Conservation (phyloP, 2,888 invertebrate genomes). For the Hirtodrosophila alboralis region DNA sequence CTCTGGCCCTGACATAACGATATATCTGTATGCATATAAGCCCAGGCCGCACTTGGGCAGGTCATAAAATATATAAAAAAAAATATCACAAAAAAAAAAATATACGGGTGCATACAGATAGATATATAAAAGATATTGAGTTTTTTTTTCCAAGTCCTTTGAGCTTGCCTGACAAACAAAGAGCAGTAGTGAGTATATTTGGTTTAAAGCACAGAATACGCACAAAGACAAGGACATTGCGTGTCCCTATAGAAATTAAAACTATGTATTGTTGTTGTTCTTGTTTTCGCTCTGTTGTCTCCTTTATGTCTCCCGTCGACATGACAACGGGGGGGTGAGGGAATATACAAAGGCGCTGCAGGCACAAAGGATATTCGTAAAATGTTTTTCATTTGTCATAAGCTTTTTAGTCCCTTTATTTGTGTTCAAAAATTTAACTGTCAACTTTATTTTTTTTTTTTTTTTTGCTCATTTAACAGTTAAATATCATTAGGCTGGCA, state of each 20-base stretch:
- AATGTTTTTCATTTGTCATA: constrained; percentile 37
- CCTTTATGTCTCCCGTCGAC: constrained; percentile 8
- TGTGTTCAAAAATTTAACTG: constrained; percentile 24
- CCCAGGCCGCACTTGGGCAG: constrained; percentile 25
- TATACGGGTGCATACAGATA: constrained; percentile 1
- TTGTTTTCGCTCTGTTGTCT: constrained; percentile 1
- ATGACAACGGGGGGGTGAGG: no score
- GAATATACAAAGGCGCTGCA: constrained; percentile 28
- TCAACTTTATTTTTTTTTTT: no score
- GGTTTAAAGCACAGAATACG: constrained; percentile 1
- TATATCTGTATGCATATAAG: constrained; percentile 39
- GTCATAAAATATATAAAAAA: constrained; percentile 31
- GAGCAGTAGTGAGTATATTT: constrained; percentile 1
- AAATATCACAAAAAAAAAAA: constrained; percentile 17
- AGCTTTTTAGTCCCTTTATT: constrained; percentile 12
- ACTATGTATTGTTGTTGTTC: constrained; percentile 45
- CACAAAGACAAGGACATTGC: constrained; percentile 33
- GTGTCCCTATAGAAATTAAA: constrained; percentile 55
- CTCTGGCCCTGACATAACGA: constrained; percentile 13
- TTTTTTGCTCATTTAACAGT: constrained; percentile 15
- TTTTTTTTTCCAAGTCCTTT: constrained; percentile 2
- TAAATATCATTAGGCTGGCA: constrained; percentile 9
- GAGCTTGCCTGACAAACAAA: constrained; percentile 6
- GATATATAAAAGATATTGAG: not conserved
- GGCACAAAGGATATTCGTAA: constrained; percentile 31